Evolutionary conservation across 2,113 vertebrate genomes (phyloP), one percentile per base, ranked within the genome.

Genomic region (human): DNA sequence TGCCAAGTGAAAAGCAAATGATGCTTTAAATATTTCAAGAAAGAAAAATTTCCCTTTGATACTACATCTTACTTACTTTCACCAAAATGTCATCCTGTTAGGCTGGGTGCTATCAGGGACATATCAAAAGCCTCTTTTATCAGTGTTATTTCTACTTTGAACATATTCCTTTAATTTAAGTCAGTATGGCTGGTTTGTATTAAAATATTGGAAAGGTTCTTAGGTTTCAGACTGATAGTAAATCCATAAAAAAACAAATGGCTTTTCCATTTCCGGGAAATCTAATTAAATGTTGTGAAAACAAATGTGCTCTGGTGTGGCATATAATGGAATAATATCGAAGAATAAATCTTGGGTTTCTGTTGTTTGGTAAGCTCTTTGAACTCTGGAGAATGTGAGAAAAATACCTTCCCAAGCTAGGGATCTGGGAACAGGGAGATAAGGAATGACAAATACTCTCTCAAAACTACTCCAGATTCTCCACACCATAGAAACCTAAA

Each of bases 111-210:
- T 98, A 84, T 96, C 97, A 68, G 72, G 80, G 79, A 73, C 79
- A 2, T 91, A 84, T 89, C 92, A 97, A 98, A 98, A 98, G 96
- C 93, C 97, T 97, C 97, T 98, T 98, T 98, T 94, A 97, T 98
- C 97, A 97, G 97, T 97, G 97, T 98, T 98, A 97, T 98, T 98
- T 98, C 98, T 98, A 98, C 96, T 98, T 97, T 95, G 95, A 96
- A 98, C 98, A 98, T 97, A 98, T 98, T 99, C 95, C 98, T 98
- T 98, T 97, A 96, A 97, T 98, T 96, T 98, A 98, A 97, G 94
- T 95, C 90, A 89, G 93, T 97, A 96, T 96, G 98, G 97, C 96
- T 99, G 98, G 98, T 98, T 99, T 98, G 97, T 97, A 98, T 98
- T 98, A 99, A 98, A 98, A 98, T 97, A 98, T 97, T 98, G 97